A percentile compares a stretch with the other conserved stretches of the same genome.
These are phyloP conservation scores for Miichthys miiuy DNA, from an alignment of 2,797 vertebrate species.

Conservation along the genomic window DNA sequence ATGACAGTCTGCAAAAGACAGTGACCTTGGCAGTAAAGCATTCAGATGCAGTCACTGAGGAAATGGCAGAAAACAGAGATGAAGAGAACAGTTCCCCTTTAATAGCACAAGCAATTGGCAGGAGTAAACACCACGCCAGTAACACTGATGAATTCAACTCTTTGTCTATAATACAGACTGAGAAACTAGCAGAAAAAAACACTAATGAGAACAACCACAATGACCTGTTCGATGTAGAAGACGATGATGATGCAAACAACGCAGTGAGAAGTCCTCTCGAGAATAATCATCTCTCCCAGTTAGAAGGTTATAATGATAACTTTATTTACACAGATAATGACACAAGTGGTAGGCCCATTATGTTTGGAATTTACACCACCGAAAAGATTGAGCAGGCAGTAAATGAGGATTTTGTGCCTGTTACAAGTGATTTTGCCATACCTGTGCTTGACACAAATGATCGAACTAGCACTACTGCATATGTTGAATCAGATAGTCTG, in stretches of 20 bases:
- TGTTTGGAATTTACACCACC: slow-evolving; percentile 11
- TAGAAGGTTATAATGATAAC: slow-evolving; percentile 4
- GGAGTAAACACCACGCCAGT: slow-evolving; percentile 10
- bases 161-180: slow-evolving; percentile 11
- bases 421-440: slow-evolving; percentile 16
- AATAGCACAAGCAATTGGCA: neutral
- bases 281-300: slow-evolving; percentile 26
- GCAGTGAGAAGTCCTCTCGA: neutral
- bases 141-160: slow-evolving; percentile 19
- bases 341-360: neutral
- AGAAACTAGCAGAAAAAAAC: slow-evolving; percentile 24
- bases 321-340: neutral
- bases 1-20: slow-evolving; percentile 4
- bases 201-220: slow-evolving; percentile 28
- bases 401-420: slow-evolving; percentile 32
- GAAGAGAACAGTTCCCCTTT: slow-evolving; percentile 21
- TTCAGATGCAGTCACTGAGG: slow-evolving; percentile 29
- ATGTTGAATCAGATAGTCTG: slow-evolving; percentile 23
- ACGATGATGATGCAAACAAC: slow-evolving; percentile 28
- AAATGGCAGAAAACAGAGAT: slow-evolving; percentile 15
- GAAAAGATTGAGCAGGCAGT: slow-evolving; percentile 4
- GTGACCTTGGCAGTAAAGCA: slow-evolving; percentile 23
- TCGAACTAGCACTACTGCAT: slow-evolving; percentile 1
- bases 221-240: slow-evolving; percentile 8
- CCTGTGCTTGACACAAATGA: slow-evolving; percentile 36